Evolutionary conservation across 1,140 invertebrate genomes (phyloP), one percentile per base, ranked within the genome.

Genomic region (Eumeta japonica): DNA sequence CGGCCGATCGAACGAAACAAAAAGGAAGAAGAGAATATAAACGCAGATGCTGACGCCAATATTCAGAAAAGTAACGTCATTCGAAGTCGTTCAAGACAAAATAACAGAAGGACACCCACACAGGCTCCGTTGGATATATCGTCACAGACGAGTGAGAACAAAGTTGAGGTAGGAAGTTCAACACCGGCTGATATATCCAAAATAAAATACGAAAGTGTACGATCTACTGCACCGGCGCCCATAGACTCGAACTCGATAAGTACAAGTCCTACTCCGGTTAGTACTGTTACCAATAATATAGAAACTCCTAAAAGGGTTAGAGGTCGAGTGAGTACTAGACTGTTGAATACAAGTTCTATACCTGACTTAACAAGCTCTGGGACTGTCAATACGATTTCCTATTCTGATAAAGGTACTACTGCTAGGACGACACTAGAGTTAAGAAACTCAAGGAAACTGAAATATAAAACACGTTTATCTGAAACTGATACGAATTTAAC

Each of bases 401-500:
- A 51, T 37, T 43, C 48, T 13, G 55, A 55, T 33, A 70, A 63
- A 56, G 55, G 56, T 2, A 65, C 54, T n/a, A 58, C 55, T 3
- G 49, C 49, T n/a, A 61, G 54, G 50, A 54, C 45, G 28, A 17
- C 40, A n/a, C 45, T 43, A 17, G 65, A 74, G 38, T 17, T 59
- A 31, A 60, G 59, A 43, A 60, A 57, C 33, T 51, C 62, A 11
- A 55, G 62, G 41, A 74, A 72, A 45, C 43, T 74, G 24, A 60
- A 58, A 45, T 74, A 66, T 24, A 62, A 58, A 44, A 52, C 58
- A 35, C 45, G 67, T 33, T 46, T 46, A 37, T 55, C 65, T 5
- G 66, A 74, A 48, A 66, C 59, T 5, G 66, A 71, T 40, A 56
- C 65, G 14, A 74, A 74, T 51, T 53, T 74, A 52, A 70, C 70